Base-by-base conservation (phyloP, 2,113 vertebrate genomes). In the Pseudorectes ferrugineus region DNA sequence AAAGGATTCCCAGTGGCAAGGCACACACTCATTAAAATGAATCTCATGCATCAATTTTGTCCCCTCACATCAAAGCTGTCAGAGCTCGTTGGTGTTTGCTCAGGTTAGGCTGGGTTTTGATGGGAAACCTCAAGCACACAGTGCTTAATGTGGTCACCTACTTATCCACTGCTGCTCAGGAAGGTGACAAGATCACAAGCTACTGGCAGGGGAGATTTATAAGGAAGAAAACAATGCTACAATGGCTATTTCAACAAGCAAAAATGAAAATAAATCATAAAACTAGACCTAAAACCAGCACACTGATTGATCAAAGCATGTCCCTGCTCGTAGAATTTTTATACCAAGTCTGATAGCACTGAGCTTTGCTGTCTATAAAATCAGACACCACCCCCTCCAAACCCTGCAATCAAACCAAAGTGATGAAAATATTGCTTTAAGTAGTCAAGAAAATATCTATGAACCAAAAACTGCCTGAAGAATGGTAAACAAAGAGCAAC, bases 21-120 rank as follows among this genome's bases (percentile, higher is more conserved):
- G 72, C 54, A 85, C 4, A 2, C 10, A 7, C 59, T 94, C 73
- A 91, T 95, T 94, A 92, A 80, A 94, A 94, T 76, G 55, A 91
- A 85, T 62, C 70, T 85, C 46, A 29, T 89, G 57, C 85, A 83
- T 93, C 76, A 73, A 2, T 89, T 94, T 80, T 65, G 87, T 66
- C 35, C 43, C 61, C 31, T 84, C 68, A 21, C 57, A 96, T 82
- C 87, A 92, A 80, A 90, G 68, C 77, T 87, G 89, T 96, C 95
- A 95, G 80, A 92, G 79, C 63, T 96, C 70, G 48, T 54, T 52
- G 81, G 38, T 65, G 81, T 93, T 91, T 88, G 72, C 78, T 93
- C 61, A 52, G 38, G 48, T 93, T 65, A 71, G 66, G 74, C 48
- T 43, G 57, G 51, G 48, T 65, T 92, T 68, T 74, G 75, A 91